Evolutionary conservation across 2,797 vertebrate species (phyloP).

Genomic region (Xiphorhynchus erythropygius): DNA sequence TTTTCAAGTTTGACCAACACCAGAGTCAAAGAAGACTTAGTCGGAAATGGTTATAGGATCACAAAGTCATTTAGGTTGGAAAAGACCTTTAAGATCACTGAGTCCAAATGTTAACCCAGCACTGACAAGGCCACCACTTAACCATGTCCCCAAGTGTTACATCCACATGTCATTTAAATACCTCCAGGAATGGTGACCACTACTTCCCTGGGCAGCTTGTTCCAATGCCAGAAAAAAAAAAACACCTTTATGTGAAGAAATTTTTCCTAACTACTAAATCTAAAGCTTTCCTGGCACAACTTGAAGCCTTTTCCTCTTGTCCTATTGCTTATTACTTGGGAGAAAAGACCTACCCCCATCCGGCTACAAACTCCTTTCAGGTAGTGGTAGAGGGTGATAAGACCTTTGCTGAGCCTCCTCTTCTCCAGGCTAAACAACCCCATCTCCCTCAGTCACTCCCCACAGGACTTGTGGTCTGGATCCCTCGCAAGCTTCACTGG

Average conservation of each 20-base stretch:
- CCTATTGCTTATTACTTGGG: background rate
- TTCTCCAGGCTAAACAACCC: background rate
- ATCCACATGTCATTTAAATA: background rate
- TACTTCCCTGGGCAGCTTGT: background rate
- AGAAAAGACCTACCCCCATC: background rate
- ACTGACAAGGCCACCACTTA: background rate
- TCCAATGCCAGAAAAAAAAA: background rate
- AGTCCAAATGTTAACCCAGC: background rate
- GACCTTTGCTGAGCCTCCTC: background rate
- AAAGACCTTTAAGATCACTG: accelerated
- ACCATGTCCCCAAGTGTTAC: background rate
- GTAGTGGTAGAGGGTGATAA: background rate
- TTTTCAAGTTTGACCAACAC: background rate
- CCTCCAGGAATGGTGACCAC: background rate
- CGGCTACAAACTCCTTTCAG: background rate
- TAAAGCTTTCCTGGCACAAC: background rate
- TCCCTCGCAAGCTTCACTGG: background rate
- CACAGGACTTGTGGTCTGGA: background rate
- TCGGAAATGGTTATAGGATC: background rate
- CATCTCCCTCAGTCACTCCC: background rate
- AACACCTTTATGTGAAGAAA: accelerated
- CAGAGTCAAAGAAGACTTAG: background rate
- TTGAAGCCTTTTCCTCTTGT: background rate
- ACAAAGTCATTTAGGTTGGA: background rate
- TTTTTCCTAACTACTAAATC: background rate